Base-by-base conservation (phyloP, 1,140 invertebrate species). In the Centruroides sculpturatus region DNA sequence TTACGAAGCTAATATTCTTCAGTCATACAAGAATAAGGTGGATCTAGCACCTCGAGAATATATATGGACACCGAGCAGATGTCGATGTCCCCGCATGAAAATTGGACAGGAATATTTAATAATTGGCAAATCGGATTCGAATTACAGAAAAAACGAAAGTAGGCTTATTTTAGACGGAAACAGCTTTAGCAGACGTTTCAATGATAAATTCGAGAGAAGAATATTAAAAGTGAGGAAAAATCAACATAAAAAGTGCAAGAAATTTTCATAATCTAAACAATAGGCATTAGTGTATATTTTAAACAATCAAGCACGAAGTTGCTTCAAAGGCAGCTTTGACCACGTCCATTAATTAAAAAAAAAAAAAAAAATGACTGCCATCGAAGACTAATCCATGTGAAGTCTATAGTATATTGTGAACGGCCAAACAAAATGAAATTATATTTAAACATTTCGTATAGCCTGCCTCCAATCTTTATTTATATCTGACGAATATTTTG, bases 11-110 rank as follows among this genome's bases (percentile, higher is more conserved):
- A 59, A 68, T 46, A 63, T 68, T 35, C 46, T 59, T 7, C 67
- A 68, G 55, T 65, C 65, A 6, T 68, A 62, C 59, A 68, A 68
- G 57, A 68, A 68, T 52, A 68, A 55, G 3, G 49, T 68, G 3
- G 63, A 65, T 0, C 50, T 68, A 13, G 52, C 65, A 50, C 59
- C 60, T 35, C 57, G 55, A 36, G 67, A 68, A 51, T 68, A 63
- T 50, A 59, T 66, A 10, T 68, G 67, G 67, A 64, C 65, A 2
- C 59, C 64, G 35, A 62, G 60, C 46, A 59, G 56, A 3, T 68
- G 67, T 36, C 47, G 60, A 49, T 60, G 62, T 41, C 66, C 66
- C 4, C 58, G 56, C n/a, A 54, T 68, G 7, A 57, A 60, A 47
- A 34, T 55, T 6, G 63, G 65, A 7, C 60, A 62, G n/a, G 67